Evolutionary conservation across 2,888 invertebrate species (phyloP), one percentile per base, ranked within the genome.

Genomic region (Sepiola atlantica): DNA sequence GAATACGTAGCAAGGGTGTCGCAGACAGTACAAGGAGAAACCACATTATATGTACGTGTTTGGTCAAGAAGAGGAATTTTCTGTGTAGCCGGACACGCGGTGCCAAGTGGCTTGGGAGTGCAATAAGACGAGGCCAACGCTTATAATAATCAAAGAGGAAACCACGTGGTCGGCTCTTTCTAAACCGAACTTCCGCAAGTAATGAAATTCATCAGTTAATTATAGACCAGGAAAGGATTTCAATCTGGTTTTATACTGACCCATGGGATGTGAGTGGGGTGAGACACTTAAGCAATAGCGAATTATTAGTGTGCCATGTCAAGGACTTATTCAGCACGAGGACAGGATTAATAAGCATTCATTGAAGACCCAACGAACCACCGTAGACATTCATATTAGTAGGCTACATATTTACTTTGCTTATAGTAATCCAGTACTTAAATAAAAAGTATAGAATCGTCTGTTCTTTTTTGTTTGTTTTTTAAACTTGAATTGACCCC

Each of bases 171-270:
- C 77, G 14, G 14, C 32, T n/a, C 77, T 12, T 77, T 77, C n/a
- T 77, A 77, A 77, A 32, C 77, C 16, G 77, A 32, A 77, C 77
- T 77, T 77, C 77, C 77, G 77, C 16, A 4, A 12, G 16, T 77
- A 77, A 77, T 77, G 77, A 77, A 77, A 77, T 77, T 77, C 32
- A 77, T 77, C 77, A 77, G 77, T 77, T 77, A 77, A 77, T 77
- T 77, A 77, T 77, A 77, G 77, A 77, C 77, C 32, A 77, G 14
- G 77, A 32, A 77, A 32, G 18, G 77, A 77, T n/a, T 1, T n/a
- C n/a, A n/a, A 77, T 77, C n/a, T n/a, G 77, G 77, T n/a, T 77
- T 77, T 77, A 14, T n/a, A n/a, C 3, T 77, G 77, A 61, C 28
- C 61, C 4, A 61, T 18, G 57, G 21, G 24, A n/a, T n/a, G n/a